Conservation (phyloP, 2,797 vertebrate species). For the Miichthys miiuy region DNA sequence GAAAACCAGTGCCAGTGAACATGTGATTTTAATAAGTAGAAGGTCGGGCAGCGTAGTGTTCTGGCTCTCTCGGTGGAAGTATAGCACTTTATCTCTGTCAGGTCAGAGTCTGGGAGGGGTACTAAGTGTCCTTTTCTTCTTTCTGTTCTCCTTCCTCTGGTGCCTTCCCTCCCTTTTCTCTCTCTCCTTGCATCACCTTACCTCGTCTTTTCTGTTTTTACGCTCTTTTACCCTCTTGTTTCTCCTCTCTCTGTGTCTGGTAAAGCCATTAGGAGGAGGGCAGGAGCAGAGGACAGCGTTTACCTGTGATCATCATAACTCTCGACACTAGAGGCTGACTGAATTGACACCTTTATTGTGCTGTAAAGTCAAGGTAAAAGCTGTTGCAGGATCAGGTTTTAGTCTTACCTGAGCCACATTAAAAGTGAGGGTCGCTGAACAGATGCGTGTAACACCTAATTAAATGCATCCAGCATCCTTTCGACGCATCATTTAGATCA, state of each 20-base stretch:
- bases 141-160: background rate
- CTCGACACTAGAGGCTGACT: constrained; percentile 5
- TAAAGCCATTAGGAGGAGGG: constrained; percentile 51
- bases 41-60: constrained; percentile 1
- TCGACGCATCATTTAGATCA: constrained; percentile 23
- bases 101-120: constrained; percentile 18
- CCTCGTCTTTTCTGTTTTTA: constrained; percentile 9
- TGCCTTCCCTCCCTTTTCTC: background rate
- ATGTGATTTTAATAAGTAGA: constrained; percentile 60
- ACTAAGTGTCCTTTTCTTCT: constrained; percentile 38
- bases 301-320: constrained; percentile 24
- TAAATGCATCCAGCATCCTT: constrained; percentile 30
- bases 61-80: constrained; percentile 26
- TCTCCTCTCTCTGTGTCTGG: constrained; percentile 23
- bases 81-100: constrained; percentile 49
- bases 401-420: background rate
- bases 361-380: constrained; percentile 41
- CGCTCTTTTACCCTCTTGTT: background rate
- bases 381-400: constrained; percentile 5
- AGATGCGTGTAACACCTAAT: constrained; percentile 24
- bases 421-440: constrained; percentile 2
- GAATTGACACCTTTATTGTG: constrained; percentile 48
- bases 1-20: constrained; percentile 25
- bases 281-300: constrained; percentile 9
- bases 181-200: background rate